phyloP scores from a whole-genome alignment of 2,888 invertebrate species.

The Tenthredo amoena region DNA sequence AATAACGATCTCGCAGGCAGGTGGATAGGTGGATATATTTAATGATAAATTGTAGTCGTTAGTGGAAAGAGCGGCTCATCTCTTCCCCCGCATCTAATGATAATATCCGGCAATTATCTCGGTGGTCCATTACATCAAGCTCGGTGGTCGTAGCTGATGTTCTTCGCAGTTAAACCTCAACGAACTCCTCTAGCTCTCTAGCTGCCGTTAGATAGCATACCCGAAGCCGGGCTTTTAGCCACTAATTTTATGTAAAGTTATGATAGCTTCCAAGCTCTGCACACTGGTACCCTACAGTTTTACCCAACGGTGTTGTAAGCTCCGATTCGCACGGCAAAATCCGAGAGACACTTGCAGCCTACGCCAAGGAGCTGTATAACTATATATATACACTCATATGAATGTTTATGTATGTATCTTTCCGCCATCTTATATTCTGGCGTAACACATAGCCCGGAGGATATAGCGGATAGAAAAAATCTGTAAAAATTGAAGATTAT shows the following conservation, averaged over 20 bases:
- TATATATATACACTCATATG: neutral
- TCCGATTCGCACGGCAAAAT: neutral
- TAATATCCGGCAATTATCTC: slow-evolving; percentile 39
- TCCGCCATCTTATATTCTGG: neutral
- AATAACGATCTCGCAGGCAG: neutral
- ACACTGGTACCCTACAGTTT: slow-evolving; percentile 11
- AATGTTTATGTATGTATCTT: neutral
- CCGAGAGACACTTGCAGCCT: neutral
- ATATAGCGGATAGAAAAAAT: neutral
- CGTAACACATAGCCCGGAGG: neutral
- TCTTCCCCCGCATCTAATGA: slow-evolving; percentile 7
- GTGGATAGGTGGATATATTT: neutral
- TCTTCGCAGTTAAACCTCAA: slow-evolving; percentile 13
- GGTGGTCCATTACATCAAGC: slow-evolving; percentile 26
- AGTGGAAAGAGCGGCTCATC: slow-evolving; percentile 25
- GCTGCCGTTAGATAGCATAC: slow-evolving; percentile 39
- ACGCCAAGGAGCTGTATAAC: slow-evolving; percentile 40
- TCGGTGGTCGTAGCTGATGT: neutral
- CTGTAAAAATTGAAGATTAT: too few species aligned
- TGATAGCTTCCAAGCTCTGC: slow-evolving; percentile 62
- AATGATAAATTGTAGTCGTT: slow-evolving; percentile 13
- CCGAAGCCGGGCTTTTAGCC: slow-evolving; percentile 72
- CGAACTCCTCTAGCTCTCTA: neutral
- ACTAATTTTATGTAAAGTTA: slow-evolving; percentile 77
- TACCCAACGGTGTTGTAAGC: slow-evolving; percentile 48